Evolutionary conservation across 2,113 vertebrate genomes (phyloP).

Genomic region (Lepus europaeus): DNA sequence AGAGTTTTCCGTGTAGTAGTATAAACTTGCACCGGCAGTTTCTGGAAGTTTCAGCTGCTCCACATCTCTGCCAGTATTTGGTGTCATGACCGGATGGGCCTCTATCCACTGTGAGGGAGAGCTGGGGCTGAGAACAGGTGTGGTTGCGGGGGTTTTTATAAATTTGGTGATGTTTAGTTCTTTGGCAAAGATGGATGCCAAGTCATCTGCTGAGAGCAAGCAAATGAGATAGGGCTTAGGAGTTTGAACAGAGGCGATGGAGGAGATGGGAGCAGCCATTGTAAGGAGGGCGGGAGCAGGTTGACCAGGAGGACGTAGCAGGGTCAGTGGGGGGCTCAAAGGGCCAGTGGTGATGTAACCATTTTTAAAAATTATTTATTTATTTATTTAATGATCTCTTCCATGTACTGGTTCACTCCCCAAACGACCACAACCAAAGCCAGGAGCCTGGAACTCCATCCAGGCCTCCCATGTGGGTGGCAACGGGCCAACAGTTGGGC

Average conservation of each 20-base stretch:
- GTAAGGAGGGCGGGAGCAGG: neutral
- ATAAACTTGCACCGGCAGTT: neutral
- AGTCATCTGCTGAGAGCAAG: neutral
- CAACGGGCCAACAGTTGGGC: no score
- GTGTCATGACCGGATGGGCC: neutral
- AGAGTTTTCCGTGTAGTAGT: neutral
- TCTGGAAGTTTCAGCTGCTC: neutral
- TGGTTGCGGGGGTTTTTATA: neutral
- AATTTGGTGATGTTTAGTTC: neutral
- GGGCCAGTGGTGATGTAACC: no score
- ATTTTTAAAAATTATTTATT: no score
- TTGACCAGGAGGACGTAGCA: neutral
- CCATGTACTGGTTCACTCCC: no score
- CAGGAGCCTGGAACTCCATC: no score
- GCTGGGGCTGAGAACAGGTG: neutral
- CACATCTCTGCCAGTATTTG: neutral
- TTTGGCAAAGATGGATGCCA: neutral
- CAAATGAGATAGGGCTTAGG: neutral
- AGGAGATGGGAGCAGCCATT: no score
- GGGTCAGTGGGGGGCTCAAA: neutral
- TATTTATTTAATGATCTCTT: no score
- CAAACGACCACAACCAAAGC: no score
- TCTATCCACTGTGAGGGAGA: neutral
- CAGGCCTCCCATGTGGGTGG: no score
- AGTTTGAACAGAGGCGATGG: neutral